These are phyloP conservation scores for Patella depressa DNA, from an alignment of 2,888 invertebrate species.

Conservation along the genomic window DNA sequence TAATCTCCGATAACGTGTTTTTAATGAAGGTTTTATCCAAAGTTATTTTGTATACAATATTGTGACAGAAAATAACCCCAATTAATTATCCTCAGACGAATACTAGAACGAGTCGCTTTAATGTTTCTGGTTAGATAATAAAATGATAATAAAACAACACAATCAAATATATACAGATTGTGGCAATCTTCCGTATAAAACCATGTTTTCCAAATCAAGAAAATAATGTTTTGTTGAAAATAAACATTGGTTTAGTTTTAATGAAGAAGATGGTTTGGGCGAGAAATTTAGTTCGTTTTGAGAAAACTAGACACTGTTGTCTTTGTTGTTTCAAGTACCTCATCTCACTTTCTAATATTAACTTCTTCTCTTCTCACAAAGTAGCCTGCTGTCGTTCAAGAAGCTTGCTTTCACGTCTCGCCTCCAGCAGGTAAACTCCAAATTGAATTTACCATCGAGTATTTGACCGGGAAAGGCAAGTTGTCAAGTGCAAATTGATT, in stretches of 20 bases:
- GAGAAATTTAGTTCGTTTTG: not conserved
- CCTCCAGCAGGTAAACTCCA: constrained; percentile 26
- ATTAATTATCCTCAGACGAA: no score
- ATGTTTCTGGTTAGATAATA: no score
- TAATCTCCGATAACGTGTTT: no score
- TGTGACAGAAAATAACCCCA: no score
- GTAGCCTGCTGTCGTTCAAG: constrained; percentile 5
- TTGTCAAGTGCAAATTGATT: constrained; percentile 30
- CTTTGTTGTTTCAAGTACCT: constrained; percentile 10
- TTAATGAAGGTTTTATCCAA: no score
- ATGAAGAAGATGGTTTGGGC: not conserved
- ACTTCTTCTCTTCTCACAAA: constrained; percentile 18
- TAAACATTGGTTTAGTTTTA: not conserved
- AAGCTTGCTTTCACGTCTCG: constrained; percentile 26
- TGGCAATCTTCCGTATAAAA: no score
- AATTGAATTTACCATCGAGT: constrained; percentile 27
- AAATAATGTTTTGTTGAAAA: no score
- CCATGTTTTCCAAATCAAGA: no score
- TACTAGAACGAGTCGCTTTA: no score
- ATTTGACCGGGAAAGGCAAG: constrained; percentile 26
- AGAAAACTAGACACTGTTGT: not conserved
- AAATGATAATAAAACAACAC: no score
- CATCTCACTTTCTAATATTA: constrained; percentile 17
- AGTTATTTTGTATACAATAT: no score
- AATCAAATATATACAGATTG: no score